Percentiles rank a stretch among this genome's conserved stretches.
Conservation (phyloP, 1,140 invertebrate species). For the Heliconius nattereri region DNA sequence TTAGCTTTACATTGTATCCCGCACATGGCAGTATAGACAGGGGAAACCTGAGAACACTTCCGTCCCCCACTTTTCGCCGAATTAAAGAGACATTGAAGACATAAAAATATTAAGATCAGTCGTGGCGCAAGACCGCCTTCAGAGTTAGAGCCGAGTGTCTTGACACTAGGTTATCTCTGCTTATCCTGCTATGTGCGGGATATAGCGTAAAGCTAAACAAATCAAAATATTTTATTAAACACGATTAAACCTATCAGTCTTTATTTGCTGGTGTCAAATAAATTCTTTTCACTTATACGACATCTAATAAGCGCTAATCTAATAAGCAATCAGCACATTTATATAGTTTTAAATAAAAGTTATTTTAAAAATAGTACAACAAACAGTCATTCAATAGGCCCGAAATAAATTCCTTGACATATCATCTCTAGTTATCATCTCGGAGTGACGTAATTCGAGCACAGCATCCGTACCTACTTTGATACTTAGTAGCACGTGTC, state of each 20-base stretch:
- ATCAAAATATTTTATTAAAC: no score
- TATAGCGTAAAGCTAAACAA: no score
- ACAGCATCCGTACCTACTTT: slow-evolving; percentile 15
- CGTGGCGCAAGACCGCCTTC: no score
- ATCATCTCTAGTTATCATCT: slow-evolving; percentile 4
- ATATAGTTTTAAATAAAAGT: neutral
- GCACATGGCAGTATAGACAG: neutral
- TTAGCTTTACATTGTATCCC: neutral
- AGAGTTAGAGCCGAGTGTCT: no score
- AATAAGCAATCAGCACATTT: neutral
- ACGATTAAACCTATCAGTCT: no score
- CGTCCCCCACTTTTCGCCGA: neutral
- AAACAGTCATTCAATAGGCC: neutral
- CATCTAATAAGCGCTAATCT: neutral
- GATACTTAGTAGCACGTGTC: neutral
- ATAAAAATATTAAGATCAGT: no score
- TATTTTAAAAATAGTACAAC: neutral
- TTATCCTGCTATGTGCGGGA: no score
- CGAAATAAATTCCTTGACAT: slow-evolving; percentile 4
- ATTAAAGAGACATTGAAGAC: no score
- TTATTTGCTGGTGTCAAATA: neutral
- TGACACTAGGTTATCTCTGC: no score
- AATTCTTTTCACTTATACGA: neutral
- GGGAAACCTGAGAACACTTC: neutral
- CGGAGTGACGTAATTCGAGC: slow-evolving; percentile 15